A percentile compares a stretch with the other conserved stretches of the same genome.
phyloP scores from a whole-genome alignment of 2,113 vertebrate genomes.

The Caranx melampygus region DNA sequence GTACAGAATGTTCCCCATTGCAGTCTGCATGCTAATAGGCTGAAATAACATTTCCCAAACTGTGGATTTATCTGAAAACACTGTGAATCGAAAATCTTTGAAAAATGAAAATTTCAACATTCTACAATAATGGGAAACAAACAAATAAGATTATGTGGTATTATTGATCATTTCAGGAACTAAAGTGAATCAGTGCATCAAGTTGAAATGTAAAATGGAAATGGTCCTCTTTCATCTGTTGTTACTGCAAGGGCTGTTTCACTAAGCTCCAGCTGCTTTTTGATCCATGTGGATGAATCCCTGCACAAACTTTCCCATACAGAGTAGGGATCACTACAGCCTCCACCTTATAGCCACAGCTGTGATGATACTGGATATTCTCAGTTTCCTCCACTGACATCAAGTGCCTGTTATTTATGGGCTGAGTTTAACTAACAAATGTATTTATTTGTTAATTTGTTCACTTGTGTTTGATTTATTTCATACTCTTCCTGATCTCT shows the following conservation, averaged over 20 bases:
- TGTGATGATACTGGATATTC: neutral
- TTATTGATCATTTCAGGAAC: too few species aligned
- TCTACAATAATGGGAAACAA: too few species aligned
- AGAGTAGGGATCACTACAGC: neutral
- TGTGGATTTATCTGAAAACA: too few species aligned
- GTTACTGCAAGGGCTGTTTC: neutral
- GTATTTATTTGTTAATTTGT: neutral
- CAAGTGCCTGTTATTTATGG: neutral
- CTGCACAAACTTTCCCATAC: neutral
- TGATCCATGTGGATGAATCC: neutral
- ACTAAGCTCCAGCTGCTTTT: neutral
- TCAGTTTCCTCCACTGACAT: neutral
- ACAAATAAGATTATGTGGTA: too few species aligned
- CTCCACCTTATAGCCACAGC: neutral
- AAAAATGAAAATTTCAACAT: too few species aligned
- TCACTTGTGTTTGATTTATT: neutral
- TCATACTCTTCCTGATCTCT: neutral
- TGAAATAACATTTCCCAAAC: too few species aligned
- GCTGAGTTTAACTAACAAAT: neutral
- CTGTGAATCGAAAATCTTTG: too few species aligned
- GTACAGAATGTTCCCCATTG: too few species aligned
- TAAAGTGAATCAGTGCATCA: neutral
- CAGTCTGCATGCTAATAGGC: too few species aligned
- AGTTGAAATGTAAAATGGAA: neutral
- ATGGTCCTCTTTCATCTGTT: neutral